These are phyloP conservation scores for Xestia c-nigrum DNA, from an alignment of 2,888 invertebrate species.

Conservation along the genomic window DNA sequence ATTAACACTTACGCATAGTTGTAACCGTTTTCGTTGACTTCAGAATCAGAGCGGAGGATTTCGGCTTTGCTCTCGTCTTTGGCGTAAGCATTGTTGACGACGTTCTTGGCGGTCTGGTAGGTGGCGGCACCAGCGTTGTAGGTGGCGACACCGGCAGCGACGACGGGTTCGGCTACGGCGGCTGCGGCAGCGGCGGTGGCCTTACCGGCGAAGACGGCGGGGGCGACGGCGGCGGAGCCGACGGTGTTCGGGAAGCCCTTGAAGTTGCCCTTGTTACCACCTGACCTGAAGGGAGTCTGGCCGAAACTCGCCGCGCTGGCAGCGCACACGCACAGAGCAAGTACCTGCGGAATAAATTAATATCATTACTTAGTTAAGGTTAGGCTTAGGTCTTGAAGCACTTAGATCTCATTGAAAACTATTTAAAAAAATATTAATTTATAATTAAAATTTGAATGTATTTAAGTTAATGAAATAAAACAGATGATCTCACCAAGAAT, in stretches of 20 bases:
- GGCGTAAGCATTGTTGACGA: constrained; percentile 34
- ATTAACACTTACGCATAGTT: constrained; percentile 69
- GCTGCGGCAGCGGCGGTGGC: background rate
- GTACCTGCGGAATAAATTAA: constrained; percentile 61
- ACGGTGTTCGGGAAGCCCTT: background rate
- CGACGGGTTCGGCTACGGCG: background rate
- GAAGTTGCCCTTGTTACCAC: constrained; percentile 17
- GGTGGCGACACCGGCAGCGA: constrained; percentile 25
- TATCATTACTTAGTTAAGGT: background rate
- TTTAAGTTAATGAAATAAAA: background rate
- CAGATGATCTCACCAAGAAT: constrained; percentile 74
- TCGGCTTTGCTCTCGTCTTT: constrained; percentile 64
- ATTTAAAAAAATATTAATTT: background rate
- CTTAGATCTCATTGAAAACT: background rate
- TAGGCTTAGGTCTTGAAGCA: background rate
- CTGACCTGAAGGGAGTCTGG: constrained; percentile 6
- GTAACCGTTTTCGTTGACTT: constrained; percentile 70
- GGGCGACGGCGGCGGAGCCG: background rate
- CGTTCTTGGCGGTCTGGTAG: constrained; percentile 35
- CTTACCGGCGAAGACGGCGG: constrained; percentile 25
- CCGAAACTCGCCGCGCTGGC: constrained; percentile 70
- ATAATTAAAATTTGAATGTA: background rate
- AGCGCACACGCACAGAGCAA: constrained; percentile 75
- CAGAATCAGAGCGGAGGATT: constrained; percentile 68
- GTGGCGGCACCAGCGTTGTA: background rate